phyloP scores from a whole-genome alignment of 2,113 vertebrate genomes.

The Nannobrachium achirus region DNA sequence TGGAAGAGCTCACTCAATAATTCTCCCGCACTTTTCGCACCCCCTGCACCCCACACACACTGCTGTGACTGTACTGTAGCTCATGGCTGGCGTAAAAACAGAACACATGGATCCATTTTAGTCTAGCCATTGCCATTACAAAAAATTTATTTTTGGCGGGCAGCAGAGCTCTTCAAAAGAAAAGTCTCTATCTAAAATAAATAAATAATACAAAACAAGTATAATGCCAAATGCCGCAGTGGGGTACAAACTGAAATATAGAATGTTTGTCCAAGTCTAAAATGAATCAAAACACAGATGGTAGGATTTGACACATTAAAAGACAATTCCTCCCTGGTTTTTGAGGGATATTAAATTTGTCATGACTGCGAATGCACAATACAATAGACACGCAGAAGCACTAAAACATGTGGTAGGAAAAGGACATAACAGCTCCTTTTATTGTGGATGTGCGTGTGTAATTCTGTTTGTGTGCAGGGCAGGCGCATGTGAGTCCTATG shows the following conservation, averaged over 20 bases:
- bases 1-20: conserved; percentile 39
- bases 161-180: conserved; percentile 30
- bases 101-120: conserved; percentile 72
- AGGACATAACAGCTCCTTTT: not conserved
- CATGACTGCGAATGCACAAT: not conserved
- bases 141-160: conserved; percentile 57
- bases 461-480: no score
- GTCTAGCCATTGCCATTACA: conserved; percentile 51
- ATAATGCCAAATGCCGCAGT: conserved; percentile 14
- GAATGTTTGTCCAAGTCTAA: conserved; percentile 8
- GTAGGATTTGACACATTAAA: conserved; percentile 9
- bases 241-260: conserved; percentile 12
- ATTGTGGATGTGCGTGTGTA: no score
- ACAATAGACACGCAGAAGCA: conserved; percentile 5
- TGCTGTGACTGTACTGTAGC: conserved; percentile 35
- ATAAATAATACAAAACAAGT: conserved; percentile 36
- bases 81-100: no score
- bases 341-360: conserved; percentile 1
- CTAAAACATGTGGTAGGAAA: no score
- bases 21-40: conserved; percentile 67
- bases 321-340: not conserved
- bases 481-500: no score
- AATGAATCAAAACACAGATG: conserved; percentile 21
- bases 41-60: conserved; percentile 63
- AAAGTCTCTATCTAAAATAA: conserved; percentile 38